phyloP scores from a whole-genome alignment of 2,113 vertebrate species.

The Fregetta grallaria region DNA sequence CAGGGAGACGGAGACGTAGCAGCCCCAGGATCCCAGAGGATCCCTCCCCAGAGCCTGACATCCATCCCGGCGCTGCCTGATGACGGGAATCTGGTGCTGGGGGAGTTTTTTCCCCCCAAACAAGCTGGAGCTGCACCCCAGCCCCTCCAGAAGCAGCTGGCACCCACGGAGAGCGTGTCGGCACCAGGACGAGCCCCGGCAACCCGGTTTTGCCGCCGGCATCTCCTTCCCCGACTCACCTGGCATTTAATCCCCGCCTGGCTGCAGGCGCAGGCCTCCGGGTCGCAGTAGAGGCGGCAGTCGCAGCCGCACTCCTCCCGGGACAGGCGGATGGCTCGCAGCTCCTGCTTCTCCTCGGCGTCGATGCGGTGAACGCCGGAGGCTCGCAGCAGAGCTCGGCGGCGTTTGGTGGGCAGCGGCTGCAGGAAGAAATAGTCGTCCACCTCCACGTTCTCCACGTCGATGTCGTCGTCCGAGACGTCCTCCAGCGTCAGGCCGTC shows the following conservation, averaged over 20 bases:
- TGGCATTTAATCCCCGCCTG: conserved; percentile 98
- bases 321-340: conserved; percentile 91
- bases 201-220: fast-evolving
- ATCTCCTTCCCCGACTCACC: conserved; percentile 60
- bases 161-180: fast-evolving
- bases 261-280: conserved; percentile 92
- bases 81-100: fast-evolving
- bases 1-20: not conserved
- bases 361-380: conserved; percentile 94
- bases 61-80: not conserved
- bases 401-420: conserved; percentile 92
- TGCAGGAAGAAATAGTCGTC: conserved; percentile 98
- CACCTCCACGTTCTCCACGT: conserved; percentile 92
- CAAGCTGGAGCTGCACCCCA: not conserved
- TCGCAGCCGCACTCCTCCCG: conserved; percentile 96
- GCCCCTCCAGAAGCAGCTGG: too few species aligned
- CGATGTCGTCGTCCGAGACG: conserved; percentile 93
- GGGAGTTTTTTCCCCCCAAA: not conserved
- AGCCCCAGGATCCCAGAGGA: not conserved
- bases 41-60: not conserved
- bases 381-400: conserved; percentile 88
- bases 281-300: conserved; percentile 96
- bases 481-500: conserved; percentile 92
- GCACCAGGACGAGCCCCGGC: fast-evolving
- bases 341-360: conserved; percentile 91